phyloP scores from a whole-genome alignment of 2,888 invertebrate species.

The Melanophora roralis region DNA sequence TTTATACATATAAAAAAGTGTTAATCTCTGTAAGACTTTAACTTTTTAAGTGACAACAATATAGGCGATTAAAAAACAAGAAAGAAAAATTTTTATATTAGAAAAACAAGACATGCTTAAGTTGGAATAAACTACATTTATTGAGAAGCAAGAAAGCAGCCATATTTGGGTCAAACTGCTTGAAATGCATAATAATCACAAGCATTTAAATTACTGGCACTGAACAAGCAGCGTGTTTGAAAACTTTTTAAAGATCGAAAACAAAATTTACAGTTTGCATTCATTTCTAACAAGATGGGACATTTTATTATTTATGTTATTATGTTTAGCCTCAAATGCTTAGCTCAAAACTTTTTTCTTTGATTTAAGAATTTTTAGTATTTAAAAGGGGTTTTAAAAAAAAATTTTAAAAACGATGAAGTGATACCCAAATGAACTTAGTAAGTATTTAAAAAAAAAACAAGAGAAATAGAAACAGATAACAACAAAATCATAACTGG shows the following conservation, averaged over 20 bases:
- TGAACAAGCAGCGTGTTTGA: not conserved
- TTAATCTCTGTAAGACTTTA: constrained; percentile 26
- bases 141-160: constrained; percentile 1
- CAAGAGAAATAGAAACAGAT: constrained; percentile 4
- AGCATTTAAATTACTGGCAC: constrained; percentile 4
- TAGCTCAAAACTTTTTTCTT: too few relatives aligned
- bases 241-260: not conserved
- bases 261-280: not conserved
- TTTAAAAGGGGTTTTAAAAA: not conserved
- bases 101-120: constrained; percentile 18
- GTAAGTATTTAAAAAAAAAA: constrained; percentile 4
- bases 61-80: constrained; percentile 13
- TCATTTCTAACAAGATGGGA: not conserved
- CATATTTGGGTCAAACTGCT: constrained; percentile 54
- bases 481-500: constrained; percentile 14
- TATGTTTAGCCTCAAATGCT: not conserved
- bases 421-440: constrained; percentile 17
- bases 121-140: not conserved
- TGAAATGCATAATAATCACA: constrained; percentile 47
- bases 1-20: too few relatives aligned
- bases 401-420: constrained; percentile 14
- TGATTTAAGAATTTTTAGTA: not conserved
- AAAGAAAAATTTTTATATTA: constrained; percentile 32
- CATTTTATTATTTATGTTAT: too few relatives aligned
- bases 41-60: constrained; percentile 43